phyloP scores from a whole-genome alignment of 2,888 invertebrate species.

The Aphodius granarius region DNA sequence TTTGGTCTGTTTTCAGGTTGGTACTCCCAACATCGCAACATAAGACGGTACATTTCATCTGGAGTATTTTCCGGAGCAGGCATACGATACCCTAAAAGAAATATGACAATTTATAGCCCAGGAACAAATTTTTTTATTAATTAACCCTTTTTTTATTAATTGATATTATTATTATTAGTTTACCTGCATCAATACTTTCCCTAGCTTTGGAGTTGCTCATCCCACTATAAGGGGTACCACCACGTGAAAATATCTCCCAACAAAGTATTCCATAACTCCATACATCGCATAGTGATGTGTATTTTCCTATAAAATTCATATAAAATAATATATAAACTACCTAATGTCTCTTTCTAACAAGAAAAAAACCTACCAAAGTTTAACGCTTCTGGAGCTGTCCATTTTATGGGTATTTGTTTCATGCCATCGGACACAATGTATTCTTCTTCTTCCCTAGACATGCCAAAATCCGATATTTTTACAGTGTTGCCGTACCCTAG shows the following conservation, averaged over 20 bases:
- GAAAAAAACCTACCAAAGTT: conserved; percentile 73
- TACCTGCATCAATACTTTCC: conserved; percentile 92
- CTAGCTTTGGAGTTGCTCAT: conserved; percentile 92
- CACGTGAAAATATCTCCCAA: conserved; percentile 96
- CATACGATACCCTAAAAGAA: conserved; percentile 81
- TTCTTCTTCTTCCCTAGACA: conserved; percentile 96
- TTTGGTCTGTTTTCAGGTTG: conserved; percentile 89
- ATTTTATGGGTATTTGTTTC: conserved; percentile 98
- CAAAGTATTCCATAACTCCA: conserved; percentile 96
- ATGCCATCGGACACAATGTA: conserved; percentile 96
- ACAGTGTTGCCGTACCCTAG: conserved; percentile 79
- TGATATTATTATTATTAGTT: conserved; percentile 27
- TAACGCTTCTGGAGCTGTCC: conserved; percentile 96
- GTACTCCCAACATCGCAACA: conserved; percentile 94
- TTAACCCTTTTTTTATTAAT: not conserved
- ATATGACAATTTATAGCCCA: no score
- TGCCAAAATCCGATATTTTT: conserved; percentile 97
- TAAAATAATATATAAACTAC: not conserved
- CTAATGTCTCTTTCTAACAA: not conserved
- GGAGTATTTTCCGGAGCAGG: conserved; percentile 88
- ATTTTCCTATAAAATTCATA: conserved; percentile 69
- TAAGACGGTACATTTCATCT: conserved; percentile 85
- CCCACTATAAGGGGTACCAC: conserved; percentile 91
- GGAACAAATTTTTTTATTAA: not conserved
- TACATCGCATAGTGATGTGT: conserved; percentile 93